Evolutionary conservation across 2,113 vertebrate species (phyloP).

Genomic region (Coptodon bakossiorum): DNA sequence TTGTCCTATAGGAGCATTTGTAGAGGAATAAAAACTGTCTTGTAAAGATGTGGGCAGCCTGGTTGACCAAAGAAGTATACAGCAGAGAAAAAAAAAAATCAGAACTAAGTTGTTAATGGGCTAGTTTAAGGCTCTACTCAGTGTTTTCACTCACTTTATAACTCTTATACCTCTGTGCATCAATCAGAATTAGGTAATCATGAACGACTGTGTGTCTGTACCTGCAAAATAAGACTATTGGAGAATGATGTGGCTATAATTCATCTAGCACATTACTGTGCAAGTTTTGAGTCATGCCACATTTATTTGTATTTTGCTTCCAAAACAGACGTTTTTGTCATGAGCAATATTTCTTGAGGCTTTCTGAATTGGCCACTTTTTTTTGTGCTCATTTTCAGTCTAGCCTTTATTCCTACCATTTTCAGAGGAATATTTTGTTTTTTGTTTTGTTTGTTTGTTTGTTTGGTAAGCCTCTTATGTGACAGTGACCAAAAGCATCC

Average conservation of each 20-base stretch:
- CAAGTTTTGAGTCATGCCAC: neutral
- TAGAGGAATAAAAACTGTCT: neutral
- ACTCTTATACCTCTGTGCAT: neutral
- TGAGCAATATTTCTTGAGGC: too few relatives aligned
- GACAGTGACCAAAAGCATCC: too few relatives aligned
- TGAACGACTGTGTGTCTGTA: neutral
- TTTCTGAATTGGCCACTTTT: too few relatives aligned
- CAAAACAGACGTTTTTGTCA: too few relatives aligned
- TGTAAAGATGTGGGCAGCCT: neutral
- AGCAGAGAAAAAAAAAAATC: neutral
- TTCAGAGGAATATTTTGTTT: too few relatives aligned
- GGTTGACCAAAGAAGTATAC: neutral
- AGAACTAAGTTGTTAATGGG: neutral
- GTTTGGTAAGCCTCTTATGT: too few relatives aligned
- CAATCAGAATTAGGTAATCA: neutral
- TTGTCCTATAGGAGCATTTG: neutral
- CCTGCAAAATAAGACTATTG: neutral
- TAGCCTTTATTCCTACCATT: too few relatives aligned
- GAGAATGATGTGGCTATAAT: neutral
- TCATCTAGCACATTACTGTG: neutral
- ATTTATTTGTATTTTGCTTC: neutral
- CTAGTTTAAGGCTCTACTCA: neutral
- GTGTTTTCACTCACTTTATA: neutral
- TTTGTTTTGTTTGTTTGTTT: too few relatives aligned
- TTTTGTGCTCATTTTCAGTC: too few relatives aligned